A percentile compares a stretch with the other conserved stretches of the same genome.
These are phyloP conservation scores for Chymomyza caudatula DNA, from an alignment of 2,888 invertebrate species.

Conservation along the genomic window DNA sequence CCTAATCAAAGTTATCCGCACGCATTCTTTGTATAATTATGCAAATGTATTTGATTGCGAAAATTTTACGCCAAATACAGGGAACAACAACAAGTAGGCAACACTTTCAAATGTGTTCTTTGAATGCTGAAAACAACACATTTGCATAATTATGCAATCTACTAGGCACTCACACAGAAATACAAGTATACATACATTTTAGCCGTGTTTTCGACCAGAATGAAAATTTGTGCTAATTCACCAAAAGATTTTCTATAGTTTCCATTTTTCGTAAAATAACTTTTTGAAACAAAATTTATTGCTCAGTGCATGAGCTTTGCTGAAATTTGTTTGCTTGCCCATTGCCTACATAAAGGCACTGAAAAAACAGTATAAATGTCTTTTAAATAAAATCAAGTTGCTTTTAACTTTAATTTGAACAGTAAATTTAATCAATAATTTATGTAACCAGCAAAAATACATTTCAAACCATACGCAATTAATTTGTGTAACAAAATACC, in stretches of 20 bases:
- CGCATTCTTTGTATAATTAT: conserved; percentile 61
- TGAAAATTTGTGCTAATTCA: conserved; percentile 54
- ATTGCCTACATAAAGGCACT: no score
- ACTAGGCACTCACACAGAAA: conserved; percentile 32
- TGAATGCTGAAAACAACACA: conserved; percentile 64
- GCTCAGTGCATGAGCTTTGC: conserved; percentile 37
- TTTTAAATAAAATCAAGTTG: no score
- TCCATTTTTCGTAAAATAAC: conserved; percentile 53
- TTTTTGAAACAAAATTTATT: conserved; percentile 47
- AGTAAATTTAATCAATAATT: not conserved
- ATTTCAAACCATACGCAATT: no score
- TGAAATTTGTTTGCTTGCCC: conserved; percentile 12
- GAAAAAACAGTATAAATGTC: conserved; percentile 13
- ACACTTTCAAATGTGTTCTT: conserved; percentile 64
- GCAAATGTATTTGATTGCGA: conserved; percentile 69
- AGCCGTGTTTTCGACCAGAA: conserved; percentile 16
- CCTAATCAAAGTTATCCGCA: conserved; percentile 9
- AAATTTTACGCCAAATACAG: conserved; percentile 43
- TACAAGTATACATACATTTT: not conserved
- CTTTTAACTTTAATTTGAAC: not conserved
- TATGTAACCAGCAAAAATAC: not conserved
- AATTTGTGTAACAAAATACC: no score
- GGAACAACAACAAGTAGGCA: conserved; percentile 58
- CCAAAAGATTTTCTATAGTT: conserved; percentile 52
- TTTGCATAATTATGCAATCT: conserved; percentile 75